Conservation (phyloP, 2,797 vertebrate genomes). For the Caiman crocodilus region DNA sequence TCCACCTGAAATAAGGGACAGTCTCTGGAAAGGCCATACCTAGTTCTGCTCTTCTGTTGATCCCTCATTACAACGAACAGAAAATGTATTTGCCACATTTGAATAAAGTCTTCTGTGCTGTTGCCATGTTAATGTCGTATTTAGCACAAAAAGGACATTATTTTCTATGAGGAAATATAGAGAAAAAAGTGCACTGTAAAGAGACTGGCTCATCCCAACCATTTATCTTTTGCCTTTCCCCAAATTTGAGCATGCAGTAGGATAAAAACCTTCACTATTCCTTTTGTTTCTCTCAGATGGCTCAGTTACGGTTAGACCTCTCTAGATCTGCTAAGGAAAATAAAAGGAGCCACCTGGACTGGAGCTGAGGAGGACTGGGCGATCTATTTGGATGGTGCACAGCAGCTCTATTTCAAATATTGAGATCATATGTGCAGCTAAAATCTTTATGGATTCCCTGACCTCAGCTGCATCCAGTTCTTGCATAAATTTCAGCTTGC, state of each 20-base stretch:
- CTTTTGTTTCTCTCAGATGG: not conserved
- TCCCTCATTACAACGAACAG: too few relatives aligned
- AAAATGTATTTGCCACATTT: too few relatives aligned
- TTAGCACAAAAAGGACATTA: not conserved
- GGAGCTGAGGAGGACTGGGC: not conserved
- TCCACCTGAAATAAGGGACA: not conserved
- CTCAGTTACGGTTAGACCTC: not conserved
- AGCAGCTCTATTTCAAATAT: not conserved
- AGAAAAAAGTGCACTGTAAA: not conserved
- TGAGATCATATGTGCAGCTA: not conserved
- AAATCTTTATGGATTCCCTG: not conserved
- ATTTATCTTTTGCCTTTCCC: not conserved
- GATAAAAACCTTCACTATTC: not conserved
- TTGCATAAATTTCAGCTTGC: not conserved
- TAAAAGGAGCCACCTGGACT: not conserved
- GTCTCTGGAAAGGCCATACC: not conserved
- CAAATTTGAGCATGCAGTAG: not conserved
- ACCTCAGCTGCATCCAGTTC: not conserved
- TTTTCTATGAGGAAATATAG: not conserved
- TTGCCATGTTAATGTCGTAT: not conserved
- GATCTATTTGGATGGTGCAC: not conserved
- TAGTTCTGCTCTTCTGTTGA: not conserved
- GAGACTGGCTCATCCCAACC: not conserved
- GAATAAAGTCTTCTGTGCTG: too few relatives aligned
- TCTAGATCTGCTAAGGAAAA: not conserved